phyloP scores from a whole-genome alignment of 35 echinoderm and acorn worm genomes.

The Amphiura filiformis region DNA sequence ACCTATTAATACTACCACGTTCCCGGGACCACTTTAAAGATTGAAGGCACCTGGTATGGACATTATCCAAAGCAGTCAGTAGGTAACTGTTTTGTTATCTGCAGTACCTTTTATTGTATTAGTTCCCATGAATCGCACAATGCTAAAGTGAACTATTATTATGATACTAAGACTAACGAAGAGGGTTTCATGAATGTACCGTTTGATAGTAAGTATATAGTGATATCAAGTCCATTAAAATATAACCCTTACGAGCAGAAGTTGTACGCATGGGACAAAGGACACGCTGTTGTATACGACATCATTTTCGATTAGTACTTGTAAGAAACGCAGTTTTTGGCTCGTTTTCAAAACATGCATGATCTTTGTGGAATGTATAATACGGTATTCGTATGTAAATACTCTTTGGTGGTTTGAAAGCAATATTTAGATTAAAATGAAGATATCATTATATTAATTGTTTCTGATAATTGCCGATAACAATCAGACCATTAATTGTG shows the following conservation, averaged over 20 bases:
- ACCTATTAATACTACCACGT: too few relatives aligned
- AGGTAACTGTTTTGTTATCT: constrained; percentile 55
- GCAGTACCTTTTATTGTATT: constrained; percentile 59
- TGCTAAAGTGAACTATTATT: constrained; percentile 43
- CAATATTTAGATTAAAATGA: too few relatives aligned
- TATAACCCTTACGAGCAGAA: constrained; percentile 80
- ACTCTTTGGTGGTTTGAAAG: too few relatives aligned
- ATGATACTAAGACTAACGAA: constrained; percentile 46
- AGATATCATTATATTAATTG: too few relatives aligned
- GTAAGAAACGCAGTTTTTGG: too few relatives aligned
- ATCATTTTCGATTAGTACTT: constrained; percentile 32
- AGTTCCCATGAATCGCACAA: constrained; percentile 13
- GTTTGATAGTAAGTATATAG: constrained; percentile 52
- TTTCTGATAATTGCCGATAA: too few relatives aligned
- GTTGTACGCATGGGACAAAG: constrained; percentile 78
- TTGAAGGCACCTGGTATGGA: constrained; percentile 34
- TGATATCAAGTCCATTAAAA: constrained; percentile 39
- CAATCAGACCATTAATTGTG: too few relatives aligned
- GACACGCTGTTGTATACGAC: constrained; percentile 58
- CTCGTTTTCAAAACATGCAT: too few relatives aligned
- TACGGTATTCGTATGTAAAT: too few relatives aligned
- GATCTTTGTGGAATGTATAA: too few relatives aligned
- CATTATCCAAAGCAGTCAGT: constrained; percentile 28
- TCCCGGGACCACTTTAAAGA: constrained; percentile 13
- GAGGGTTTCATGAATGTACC: constrained; percentile 34